Evolutionary conservation across 2,888 invertebrate genomes (phyloP), one percentile per base, ranked within the genome.

Genomic region (Drosophila anceps): DNA sequence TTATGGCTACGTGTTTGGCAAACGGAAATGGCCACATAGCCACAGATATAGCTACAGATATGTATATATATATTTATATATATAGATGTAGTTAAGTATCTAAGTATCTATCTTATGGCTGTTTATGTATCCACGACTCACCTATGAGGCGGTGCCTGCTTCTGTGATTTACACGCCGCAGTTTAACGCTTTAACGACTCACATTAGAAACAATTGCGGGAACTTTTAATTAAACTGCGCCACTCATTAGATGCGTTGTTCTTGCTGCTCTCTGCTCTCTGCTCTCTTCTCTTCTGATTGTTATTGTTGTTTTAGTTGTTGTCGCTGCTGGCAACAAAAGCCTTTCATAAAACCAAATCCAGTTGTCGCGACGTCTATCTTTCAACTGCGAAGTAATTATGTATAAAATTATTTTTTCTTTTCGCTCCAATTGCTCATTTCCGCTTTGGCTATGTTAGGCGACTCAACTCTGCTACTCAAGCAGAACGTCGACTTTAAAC

Each of bases 1-100:
- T 86, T 86, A 88, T 86, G 90, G 90, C 89, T 86, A 86, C 86
- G 86, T 86, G 86, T 90, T 86, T 88, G 84, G 86, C 86, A 90
- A 86, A 82, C 86, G 87, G 90, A 86, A 86, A 87, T 86, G 87
- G 86, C 89, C 87, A 83, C 67, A 77, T 66, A 62, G 63, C 64
- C 62, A 43, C 62, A 73, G 64, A 58, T 76, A 64, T 58, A 69
- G 60, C 54, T 65, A 41, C 62, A 73, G 67, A 67, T 82, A 69
- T 51, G 70, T 72, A 66, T 67, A 64, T 69, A 39, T 66, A 71
- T 53, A 60, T 57, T 57, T 59, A 39, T 58, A 69, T 62, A 54
- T 75, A 63, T 54, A 50, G 59, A 54, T 54, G 27, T 37, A 27
- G 54, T 73, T 81, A 50, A 50, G 53, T 33, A 51, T 31, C 51